Base-by-base conservation (phyloP, 2,888 invertebrate species). In the Timandra comae region DNA sequence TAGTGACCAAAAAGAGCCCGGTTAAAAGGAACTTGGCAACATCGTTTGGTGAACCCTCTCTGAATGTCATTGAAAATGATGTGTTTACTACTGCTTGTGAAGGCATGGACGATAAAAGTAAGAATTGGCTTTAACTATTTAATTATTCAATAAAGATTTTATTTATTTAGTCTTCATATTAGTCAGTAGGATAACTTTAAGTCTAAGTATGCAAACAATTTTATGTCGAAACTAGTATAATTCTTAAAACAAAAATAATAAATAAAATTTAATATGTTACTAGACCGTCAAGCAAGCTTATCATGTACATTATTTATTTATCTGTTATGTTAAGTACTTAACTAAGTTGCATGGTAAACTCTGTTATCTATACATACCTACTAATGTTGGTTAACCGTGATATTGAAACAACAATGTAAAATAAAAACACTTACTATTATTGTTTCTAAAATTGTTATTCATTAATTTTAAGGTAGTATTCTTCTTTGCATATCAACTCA, bases 81-180 rank as follows among this genome's bases (percentile, higher is more conserved):
- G 29, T 45, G 12, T 62, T 63, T 32, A 29, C 22, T 19, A 35
- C 49, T 28, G 53, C 56, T 27, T 56, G 55, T 41, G 33, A 55
- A 13, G 63, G 54, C 5, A 50, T 63, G 41, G 78, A 82, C 69
- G 78, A 81, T 36, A 80, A 75, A 47, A 80, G 84, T 84, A 60
- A 73, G 76, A 55, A 23, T 10, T 12, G 10, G 8, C 12, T 39
- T 21, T 12, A 3, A 7, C 8, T 4, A n/a, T 5, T 10, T 19
- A 8, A 8, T 20, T 9, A 20, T 13, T 20, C 7, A 20, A 5
- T 1, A 7, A 7, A 20, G 20, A 20, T 7, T 7, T 20, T 7
- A 5, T 20, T 1, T 20, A 7, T 7, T 7, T 5, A 20, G 20
- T 20, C 6, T 20, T 1, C 20, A 20, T 2, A 7, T 5, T 7